Base-by-base conservation (phyloP, 2,888 invertebrate species). In the Parascotia fuliginaria region DNA sequence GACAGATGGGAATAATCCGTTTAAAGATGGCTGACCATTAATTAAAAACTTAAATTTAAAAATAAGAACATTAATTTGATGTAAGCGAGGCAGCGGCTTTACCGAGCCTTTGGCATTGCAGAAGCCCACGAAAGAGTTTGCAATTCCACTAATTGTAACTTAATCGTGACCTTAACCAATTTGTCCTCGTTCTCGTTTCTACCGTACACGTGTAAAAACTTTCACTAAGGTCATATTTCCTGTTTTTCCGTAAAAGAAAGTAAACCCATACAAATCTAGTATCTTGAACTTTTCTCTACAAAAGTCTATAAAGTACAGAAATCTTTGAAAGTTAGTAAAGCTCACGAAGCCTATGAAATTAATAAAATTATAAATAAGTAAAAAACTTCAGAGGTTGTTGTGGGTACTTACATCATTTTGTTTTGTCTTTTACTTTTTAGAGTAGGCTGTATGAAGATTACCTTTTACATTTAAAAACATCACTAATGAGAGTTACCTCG, bases 261-360 rank as follows among this genome's bases (percentile, higher is more conserved):
- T 5, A 38, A 60, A 60, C 9, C 60, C 60, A 41, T 29, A 43
- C 4, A 47, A 63, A 48, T 36, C 14, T 64, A 46, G 37, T 16
- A 29, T 60, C 48, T 36, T 13, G 22, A 19, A 16, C 27, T 41
- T 32, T 40, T 34, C 16, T 43, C n/a, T 2, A 14, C 15, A 31
- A n/a, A 24, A 36, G 22, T 22, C 22, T 36, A 12, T 1, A 16
- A 16, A 31, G 13, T 22, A 36, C 7, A 19, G 36, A 36, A 36
- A 3, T 36, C 36, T 22, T 36, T 12, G 11, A 36, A 36, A 36
- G 12, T 42, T 27, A 11, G 9, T 14, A 14, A 40, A 32, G 31
- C 42, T 42, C 36, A 38, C 12, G 52, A 63, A 63, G 42, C 53
- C 60, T 28, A 36, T 32, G 45, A 12, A 58, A 63, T 48, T 36